A percentile compares a stretch with the other conserved stretches of the same genome.
These are phyloP conservation scores for Drosophila bipectinata DNA, from an alignment of 1,140 invertebrate genomes.

Conservation along the genomic window DNA sequence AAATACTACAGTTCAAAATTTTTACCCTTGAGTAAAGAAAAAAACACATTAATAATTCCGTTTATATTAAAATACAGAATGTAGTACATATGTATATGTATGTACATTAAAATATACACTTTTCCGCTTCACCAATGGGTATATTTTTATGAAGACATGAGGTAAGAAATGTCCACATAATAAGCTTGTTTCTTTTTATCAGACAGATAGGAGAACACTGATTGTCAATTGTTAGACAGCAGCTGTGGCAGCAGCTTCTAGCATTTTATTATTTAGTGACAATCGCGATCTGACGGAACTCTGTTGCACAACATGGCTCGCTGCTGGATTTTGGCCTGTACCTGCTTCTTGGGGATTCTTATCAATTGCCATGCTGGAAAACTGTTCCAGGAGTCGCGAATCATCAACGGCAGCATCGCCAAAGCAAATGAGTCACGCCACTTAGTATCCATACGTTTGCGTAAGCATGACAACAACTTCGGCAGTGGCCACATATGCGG, in stretches of 20 bases:
- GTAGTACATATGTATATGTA: not conserved
- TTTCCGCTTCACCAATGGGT: not conserved
- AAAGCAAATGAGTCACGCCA: slow-evolving; percentile 52
- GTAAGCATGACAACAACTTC: slow-evolving; percentile 60
- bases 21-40: no score
- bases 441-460: slow-evolving; percentile 80
- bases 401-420: slow-evolving; percentile 73
- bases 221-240: slow-evolving; percentile 50
- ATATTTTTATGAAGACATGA: not conserved
- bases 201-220: slow-evolving; percentile 44
- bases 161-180: slow-evolving; percentile 18
- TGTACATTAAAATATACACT: no score
- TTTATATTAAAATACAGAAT: not conserved
- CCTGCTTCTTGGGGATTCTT: not conserved
- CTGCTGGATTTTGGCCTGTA: slow-evolving; percentile 8
- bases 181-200: slow-evolving; percentile 44
- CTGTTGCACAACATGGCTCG: slow-evolving; percentile 9
- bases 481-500: slow-evolving; percentile 83
- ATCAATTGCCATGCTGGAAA: not conserved
- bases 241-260: not conserved
- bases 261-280: slow-evolving; percentile 30
- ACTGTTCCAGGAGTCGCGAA: slow-evolving; percentile 43
- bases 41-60: no score
- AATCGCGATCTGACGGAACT: slow-evolving; percentile 24
- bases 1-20: no score